Evolutionary conservation across 2,888 invertebrate species (phyloP).

Genomic region (Tortrix viridana): DNA sequence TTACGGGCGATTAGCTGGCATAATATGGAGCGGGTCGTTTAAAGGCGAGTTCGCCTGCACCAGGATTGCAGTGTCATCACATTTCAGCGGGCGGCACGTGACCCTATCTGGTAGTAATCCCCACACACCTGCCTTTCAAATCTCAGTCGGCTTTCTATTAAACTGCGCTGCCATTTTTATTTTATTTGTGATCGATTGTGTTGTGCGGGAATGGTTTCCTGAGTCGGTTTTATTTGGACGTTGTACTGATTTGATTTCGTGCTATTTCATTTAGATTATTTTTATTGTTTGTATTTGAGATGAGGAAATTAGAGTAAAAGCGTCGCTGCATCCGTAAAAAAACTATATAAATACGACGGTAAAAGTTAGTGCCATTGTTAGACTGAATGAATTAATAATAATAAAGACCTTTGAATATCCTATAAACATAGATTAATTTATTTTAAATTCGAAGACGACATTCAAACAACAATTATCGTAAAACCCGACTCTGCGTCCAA

Average conservation of each 20-base stretch:
- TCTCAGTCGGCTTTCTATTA: conserved; percentile 41
- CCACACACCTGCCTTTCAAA: conserved; percentile 77
- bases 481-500: neutral
- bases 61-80: conserved; percentile 78
- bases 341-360: too few relatives aligned
- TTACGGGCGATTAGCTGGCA: conserved; percentile 48
- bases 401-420: too few relatives aligned
- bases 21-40: conserved; percentile 57
- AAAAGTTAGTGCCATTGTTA: too few relatives aligned
- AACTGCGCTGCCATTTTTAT: conserved; percentile 38
- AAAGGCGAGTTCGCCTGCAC: conserved; percentile 60
- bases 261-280: neutral
- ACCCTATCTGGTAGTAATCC: conserved; percentile 77
- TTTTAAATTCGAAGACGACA: too few relatives aligned
- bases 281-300: neutral
- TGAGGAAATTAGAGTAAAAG: neutral
- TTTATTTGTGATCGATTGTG: conserved; percentile 37
- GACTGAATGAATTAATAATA: too few relatives aligned
- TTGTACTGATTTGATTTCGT: neutral
- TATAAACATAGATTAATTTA: neutral
- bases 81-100: conserved; percentile 73
- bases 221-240: conserved; percentile 26
- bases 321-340: too few relatives aligned
- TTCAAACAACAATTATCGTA: neutral
- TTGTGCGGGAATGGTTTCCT: conserved; percentile 24